Percentiles rank a stretch among this genome's conserved stretches.
Evolutionary conservation across 2,797 vertebrate species (phyloP).

Genomic region (Manis crassicaudata): DNA sequence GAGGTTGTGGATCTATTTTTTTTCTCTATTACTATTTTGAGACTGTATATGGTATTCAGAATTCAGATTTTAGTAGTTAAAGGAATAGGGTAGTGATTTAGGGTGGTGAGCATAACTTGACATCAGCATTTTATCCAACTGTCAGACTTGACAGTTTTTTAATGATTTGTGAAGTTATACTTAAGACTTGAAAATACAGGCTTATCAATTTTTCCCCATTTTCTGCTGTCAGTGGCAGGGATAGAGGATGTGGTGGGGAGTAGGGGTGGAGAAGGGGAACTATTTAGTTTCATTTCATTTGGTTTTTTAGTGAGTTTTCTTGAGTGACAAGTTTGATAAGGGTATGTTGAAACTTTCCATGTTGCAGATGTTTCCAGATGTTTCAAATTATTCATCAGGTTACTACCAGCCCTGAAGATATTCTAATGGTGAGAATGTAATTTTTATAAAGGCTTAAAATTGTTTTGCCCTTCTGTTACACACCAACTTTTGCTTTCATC

Average conservation of each 20-base stretch:
- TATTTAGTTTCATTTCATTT: not conserved
- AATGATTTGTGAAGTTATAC: conserved; percentile 54
- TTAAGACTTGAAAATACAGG: conserved; percentile 37
- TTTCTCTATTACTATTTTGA: conserved; percentile 54
- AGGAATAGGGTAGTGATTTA: not conserved
- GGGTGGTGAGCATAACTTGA: not conserved
- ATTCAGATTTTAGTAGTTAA: conserved; percentile 64
- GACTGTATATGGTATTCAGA: conserved; percentile 48
- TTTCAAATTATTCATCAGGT: conserved; percentile 96
- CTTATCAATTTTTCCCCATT: not conserved
- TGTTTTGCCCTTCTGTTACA: not conserved
- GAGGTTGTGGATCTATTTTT: conserved; percentile 13
- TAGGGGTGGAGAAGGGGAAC: not conserved
- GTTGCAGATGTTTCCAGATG: conserved; percentile 94
- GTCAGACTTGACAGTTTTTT: conserved; percentile 42
- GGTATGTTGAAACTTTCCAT: conserved; percentile 60
- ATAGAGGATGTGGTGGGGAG: no score
- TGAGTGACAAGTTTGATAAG: conserved; percentile 10
- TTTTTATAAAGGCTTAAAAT: conserved; percentile 51
- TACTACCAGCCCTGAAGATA: conserved; percentile 93
- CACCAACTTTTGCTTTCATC: conserved; percentile 34
- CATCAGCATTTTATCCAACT: not conserved
- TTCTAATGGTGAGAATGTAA: conserved; percentile 91
- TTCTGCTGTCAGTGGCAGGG: not conserved
- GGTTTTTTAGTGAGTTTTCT: conserved; percentile 20